Conservation (phyloP, 2,113 vertebrate species). For the Epinephelus lanceolatus region DNA sequence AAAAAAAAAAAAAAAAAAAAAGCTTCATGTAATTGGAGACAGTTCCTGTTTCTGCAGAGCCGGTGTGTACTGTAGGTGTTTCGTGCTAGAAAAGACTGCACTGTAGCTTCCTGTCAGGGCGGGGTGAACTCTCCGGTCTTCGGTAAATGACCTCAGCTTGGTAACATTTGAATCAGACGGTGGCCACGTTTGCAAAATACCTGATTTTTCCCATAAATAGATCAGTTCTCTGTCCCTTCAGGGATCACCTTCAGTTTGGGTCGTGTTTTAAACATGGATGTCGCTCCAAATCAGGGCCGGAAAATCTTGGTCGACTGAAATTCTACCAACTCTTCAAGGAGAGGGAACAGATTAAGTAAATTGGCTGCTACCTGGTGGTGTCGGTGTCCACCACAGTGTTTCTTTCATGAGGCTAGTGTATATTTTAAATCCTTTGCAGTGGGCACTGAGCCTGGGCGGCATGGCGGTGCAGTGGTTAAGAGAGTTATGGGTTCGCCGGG, state of each 20-base stretch:
- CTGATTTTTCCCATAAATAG: not conserved
- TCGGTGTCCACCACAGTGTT: too few species aligned
- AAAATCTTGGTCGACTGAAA: too few species aligned
- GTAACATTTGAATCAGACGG: not conserved
- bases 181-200: not conserved
- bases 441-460: too few species aligned
- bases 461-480: too few species aligned
- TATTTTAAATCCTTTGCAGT: too few species aligned
- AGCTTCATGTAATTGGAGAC: not conserved
- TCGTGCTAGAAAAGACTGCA: conserved; percentile 14
- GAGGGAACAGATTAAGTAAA: too few species aligned
- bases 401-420: too few species aligned
- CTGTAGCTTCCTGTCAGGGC: not conserved
- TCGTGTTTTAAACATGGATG: not conserved
- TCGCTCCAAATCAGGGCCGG: not conserved
- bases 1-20: too few species aligned
- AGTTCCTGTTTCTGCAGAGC: not conserved
- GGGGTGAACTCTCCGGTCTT: not conserved
- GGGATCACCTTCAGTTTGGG: too few species aligned
- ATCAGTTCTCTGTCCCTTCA: not conserved
- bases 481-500: too few species aligned
- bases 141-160: not conserved
- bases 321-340: too few species aligned
- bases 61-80: conserved; percentile 9
- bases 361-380: too few species aligned